Base-by-base conservation (phyloP, 2,113 vertebrate genomes). In the Mohoua ochrocephala region DNA sequence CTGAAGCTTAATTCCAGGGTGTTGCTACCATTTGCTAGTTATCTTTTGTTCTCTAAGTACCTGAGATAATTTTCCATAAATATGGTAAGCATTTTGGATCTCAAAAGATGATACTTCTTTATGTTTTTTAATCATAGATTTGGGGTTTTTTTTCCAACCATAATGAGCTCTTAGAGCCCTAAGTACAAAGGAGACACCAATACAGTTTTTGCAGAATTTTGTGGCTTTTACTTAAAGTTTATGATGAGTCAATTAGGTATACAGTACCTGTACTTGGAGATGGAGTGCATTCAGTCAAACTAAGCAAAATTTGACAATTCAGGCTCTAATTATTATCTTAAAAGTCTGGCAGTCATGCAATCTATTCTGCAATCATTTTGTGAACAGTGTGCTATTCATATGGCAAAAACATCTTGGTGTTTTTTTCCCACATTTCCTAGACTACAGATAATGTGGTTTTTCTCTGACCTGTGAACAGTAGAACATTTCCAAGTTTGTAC, bases 141-240 rank as follows among this genome's bases (percentile, higher is more conserved):
- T 54, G 9, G 23, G 2, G 2, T 0, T 1, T 24, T 39, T 65
- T 64, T 42, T 5, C 30, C 30, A 65, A 30, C 8, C 22, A 23
- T 39, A 56, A 57, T 37, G 31, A 95, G 13, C 6, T 84, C 9
- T 81, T 39, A 70, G 7, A 65, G 2, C 28, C 44, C 33, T 64
- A 59, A 87, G 15, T 69, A 61, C 27, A 65, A 79, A 79, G n/a
- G 26, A 61, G 35, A 84, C 15, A 47, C 18, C 21, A 17, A 42
- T 57, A 20, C 2, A n/a, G 2, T 24, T 89, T 85, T 70, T 45
- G 44, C 7, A 53, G 44, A 89, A 60, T 57, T 89, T 35, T 39
- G 12, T 49, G 45, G 7, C 33, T 65, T 91, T 91, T 61, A 81
- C 35, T 87, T 75, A 39, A 67, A 42, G 21, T 78, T 89, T 75